phyloP scores from a whole-genome alignment of 2,888 invertebrate genomes.

The Julus scandinavius region DNA sequence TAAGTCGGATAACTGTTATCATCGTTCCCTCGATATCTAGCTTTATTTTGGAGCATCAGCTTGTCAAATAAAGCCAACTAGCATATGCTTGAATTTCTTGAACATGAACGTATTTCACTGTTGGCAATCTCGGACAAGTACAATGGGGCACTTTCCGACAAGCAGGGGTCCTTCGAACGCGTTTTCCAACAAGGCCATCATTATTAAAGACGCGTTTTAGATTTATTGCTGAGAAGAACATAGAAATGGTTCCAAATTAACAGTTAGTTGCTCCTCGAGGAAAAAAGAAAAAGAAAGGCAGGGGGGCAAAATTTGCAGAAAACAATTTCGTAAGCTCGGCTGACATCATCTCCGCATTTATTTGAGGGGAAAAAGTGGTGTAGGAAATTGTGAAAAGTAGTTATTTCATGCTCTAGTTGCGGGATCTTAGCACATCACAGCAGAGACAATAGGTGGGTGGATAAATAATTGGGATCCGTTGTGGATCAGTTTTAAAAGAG shows the following conservation, averaged over 20 bases:
- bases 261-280: background rate
- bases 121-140: background rate
- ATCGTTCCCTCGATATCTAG: background rate
- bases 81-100: background rate
- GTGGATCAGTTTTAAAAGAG: conserved; percentile 44
- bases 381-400: conserved; percentile 42
- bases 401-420: conserved; percentile 44
- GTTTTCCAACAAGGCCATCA: background rate
- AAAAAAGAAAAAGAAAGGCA: background rate
- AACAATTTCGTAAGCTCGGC: conserved; percentile 4
- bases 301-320: conserved; percentile 1
- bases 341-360: background rate
- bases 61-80: background rate
- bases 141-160: conserved; percentile 10
- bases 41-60: background rate
- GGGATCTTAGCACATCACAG: conserved; percentile 27
- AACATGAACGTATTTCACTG: background rate
- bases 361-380: background rate
- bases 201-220: conserved; percentile 10
- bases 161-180: background rate
- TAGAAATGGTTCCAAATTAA: conserved; percentile 41
- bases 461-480: conserved; percentile 46
- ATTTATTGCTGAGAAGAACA: conserved; percentile 15
- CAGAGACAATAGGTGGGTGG: conserved; percentile 39
- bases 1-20: background rate